Percentiles rank a stretch among this genome's conserved stretches.
phyloP scores from a whole-genome alignment of 1,140 invertebrate genomes.

The Sinonovacula constricta region DNA sequence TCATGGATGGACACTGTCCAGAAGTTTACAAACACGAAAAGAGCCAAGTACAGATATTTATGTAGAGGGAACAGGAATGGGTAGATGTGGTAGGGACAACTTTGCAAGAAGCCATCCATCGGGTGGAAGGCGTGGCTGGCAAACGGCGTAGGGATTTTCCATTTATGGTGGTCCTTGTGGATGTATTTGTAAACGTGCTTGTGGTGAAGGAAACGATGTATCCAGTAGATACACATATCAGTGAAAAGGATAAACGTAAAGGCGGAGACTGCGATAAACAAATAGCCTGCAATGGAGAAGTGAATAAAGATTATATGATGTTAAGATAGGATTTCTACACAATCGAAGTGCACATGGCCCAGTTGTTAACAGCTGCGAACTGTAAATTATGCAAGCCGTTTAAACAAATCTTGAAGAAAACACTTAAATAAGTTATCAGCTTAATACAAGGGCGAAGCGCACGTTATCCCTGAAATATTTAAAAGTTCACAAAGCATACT shows the following conservation, averaged over 20 bases:
- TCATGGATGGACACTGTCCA: constrained; percentile 82
- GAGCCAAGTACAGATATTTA: constrained; percentile 78
- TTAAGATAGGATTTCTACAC: too few species aligned
- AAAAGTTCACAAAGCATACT: too few species aligned
- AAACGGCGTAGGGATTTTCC: constrained; percentile 81
- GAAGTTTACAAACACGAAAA: constrained; percentile 81
- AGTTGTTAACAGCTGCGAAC: too few species aligned
- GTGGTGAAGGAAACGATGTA: constrained; percentile 80
- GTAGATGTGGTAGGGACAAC: constrained; percentile 80
- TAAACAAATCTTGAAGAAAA: too few species aligned
- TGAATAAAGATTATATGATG: background rate
- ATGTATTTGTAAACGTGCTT: constrained; percentile 77
- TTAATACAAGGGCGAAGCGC: too few species aligned
- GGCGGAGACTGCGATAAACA: constrained; percentile 65
- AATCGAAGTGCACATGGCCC: too few species aligned
- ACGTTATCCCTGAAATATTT: too few species aligned
- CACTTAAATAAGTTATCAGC: too few species aligned
- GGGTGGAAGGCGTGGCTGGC: constrained; percentile 81
- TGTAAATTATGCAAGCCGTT: too few species aligned
- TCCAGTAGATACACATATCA: constrained; percentile 81
- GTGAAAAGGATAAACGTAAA: constrained; percentile 80
- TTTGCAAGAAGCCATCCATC: constrained; percentile 80
- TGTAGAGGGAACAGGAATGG: constrained; percentile 80
- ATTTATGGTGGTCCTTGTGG: constrained; percentile 80
- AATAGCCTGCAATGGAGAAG: constrained; percentile 68